A percentile compares a stretch with the other conserved stretches of the same genome.
Conservation (phyloP, 2,888 invertebrate genomes). For the Ceriagrion tenellum region DNA sequence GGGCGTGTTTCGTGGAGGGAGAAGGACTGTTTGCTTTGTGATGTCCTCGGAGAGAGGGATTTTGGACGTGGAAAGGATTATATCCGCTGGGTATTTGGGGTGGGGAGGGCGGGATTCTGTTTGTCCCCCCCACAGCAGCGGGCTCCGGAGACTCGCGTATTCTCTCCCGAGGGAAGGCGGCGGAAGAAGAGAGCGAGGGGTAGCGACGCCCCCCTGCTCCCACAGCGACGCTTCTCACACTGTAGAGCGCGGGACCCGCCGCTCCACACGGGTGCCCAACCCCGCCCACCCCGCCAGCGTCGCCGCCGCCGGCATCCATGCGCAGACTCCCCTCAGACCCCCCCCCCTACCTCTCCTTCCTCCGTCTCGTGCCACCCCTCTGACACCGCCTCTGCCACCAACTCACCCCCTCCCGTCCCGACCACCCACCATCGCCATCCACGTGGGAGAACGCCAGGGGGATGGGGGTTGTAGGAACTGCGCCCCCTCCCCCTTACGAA, state of each 20-base stretch:
- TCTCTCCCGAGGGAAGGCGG: not conserved
- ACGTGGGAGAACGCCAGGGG: not conserved
- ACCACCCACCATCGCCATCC: not conserved
- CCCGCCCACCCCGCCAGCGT: not conserved
- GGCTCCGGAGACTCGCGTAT: not conserved
- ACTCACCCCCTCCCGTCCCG: not conserved
- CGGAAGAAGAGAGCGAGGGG: not conserved
- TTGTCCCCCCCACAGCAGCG: not conserved
- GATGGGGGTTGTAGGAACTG: not conserved
- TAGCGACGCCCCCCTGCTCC: not conserved
- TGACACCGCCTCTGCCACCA: not conserved
- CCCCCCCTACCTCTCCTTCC: not conserved
- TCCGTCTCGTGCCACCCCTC: not conserved
- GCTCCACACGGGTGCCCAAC: not conserved
- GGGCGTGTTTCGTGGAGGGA: not conserved
- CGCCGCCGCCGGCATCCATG: not conserved
- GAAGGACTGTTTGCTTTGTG: not conserved
- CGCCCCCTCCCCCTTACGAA: not conserved
- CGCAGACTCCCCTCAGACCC: not conserved
- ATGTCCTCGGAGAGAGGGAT: not conserved
- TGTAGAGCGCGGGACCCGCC: not conserved
- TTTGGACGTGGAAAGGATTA: too few species aligned
- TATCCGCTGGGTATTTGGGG: not conserved
- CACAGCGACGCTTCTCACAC: conserved; percentile 25
- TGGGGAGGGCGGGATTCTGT: not conserved